A percentile compares a stretch with the other conserved stretches of the same genome.
Conservation (phyloP, 2,797 vertebrate genomes). For the Pantherophis alleghaniensis region DNA sequence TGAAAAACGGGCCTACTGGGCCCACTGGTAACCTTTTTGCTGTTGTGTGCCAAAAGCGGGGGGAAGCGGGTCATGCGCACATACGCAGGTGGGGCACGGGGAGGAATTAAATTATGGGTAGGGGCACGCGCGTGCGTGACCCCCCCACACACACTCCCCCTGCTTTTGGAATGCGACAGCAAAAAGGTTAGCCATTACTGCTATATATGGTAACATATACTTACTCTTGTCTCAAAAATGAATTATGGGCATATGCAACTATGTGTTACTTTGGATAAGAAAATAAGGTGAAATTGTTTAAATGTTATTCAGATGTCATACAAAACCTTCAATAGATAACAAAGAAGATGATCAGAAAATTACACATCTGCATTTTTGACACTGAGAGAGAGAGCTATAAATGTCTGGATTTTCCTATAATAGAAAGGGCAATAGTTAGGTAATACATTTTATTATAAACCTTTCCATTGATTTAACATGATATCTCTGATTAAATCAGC, state of each 20-base stretch:
- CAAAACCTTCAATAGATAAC: neutral
- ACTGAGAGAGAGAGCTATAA: neutral
- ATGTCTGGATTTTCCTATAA: neutral
- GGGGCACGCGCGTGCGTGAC: too few relatives aligned
- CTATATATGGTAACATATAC: neutral
- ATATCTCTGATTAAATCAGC: neutral
- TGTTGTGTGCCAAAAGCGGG: too few relatives aligned
- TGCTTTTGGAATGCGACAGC: too few relatives aligned
- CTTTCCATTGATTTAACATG: neutral
- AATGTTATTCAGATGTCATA: neutral
- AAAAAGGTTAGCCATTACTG: too few relatives aligned
- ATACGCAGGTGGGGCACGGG: too few relatives aligned
- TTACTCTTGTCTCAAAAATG: neutral
- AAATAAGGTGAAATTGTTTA: neutral
- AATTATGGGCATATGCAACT: neutral
- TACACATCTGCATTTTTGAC: neutral
- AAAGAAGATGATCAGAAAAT: neutral
- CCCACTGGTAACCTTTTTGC: too few relatives aligned
- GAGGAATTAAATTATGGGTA: too few relatives aligned
- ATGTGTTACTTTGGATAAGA: neutral
- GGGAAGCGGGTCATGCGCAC: too few relatives aligned
- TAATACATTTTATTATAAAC: neutral
- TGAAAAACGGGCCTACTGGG: too few relatives aligned
- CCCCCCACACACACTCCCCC: too few relatives aligned
- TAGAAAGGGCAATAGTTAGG: neutral